Evolutionary conservation across 2,797 vertebrate species (phyloP), one percentile per base, ranked within the genome.

Genomic region (Lateolabrax maculatus): DNA sequence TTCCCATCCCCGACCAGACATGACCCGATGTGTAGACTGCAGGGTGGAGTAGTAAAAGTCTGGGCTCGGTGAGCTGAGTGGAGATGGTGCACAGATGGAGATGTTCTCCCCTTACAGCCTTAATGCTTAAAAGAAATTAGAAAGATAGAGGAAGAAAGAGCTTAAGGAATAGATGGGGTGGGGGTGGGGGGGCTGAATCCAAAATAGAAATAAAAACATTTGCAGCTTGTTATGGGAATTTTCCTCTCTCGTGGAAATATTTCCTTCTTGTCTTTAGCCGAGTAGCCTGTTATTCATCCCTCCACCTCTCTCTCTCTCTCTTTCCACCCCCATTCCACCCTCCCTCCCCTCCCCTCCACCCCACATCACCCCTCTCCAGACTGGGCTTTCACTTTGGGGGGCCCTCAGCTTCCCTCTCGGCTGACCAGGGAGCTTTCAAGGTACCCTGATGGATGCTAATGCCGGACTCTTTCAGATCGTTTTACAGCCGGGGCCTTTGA

Each of bases 361-460:
- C 79, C 91, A 87, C 90, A 92, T 87, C 87, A 84, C 85, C 81
- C 94, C 94, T 93, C 95, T 95, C 91, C 94, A 95, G 94, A 93
- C 95, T 94, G 95, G 80, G 93, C 93, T 95, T 96, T 95, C 93
- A 94, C 95, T 96, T 96, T 96, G 95, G 96, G 96, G 96, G 96
- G 95, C 95, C 95, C 94, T 93, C 89, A 85, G 94, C 95, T 92
- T 95, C 92, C 94, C 95, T 95, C 93, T 93, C 95, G 93, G 90
- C 93, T 90, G 91, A 96, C 95, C 92, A 95, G 95, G 95, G 96
- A 93, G 93, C 95, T 96, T 96, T 96, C 95, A 97, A 96, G 96
- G 95, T 96, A 96, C 93, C 94, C 94, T 96, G 96, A 96, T 96
- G 95, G 96, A 96, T 97, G 95, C 95, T 96, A 96, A 96, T 95